Evolutionary conservation across 2,113 vertebrate genomes (phyloP).

Genomic region (Proterorhinus semilunaris): DNA sequence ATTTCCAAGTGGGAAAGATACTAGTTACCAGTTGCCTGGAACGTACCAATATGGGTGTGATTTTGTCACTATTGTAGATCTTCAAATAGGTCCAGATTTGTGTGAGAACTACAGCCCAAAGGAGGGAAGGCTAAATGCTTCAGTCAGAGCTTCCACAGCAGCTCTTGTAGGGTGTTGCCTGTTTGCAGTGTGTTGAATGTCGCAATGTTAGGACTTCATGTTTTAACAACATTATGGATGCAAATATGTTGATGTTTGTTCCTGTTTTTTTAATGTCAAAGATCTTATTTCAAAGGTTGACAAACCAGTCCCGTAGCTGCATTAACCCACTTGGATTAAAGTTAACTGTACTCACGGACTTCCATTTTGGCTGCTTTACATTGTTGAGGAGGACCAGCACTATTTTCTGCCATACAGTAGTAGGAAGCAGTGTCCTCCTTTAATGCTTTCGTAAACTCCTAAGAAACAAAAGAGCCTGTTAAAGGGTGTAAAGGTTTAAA

Average conservation of each 20-base stretch:
- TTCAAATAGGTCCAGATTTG: background rate
- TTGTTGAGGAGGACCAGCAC: slow-evolving; percentile 55
- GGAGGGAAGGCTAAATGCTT: background rate
- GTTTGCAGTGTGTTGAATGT: background rate
- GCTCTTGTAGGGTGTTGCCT: background rate
- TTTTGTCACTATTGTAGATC: no score
- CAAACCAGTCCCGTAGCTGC: slow-evolving; percentile 4
- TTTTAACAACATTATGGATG: background rate
- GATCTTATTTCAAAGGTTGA: no score
- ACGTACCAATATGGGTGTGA: no score
- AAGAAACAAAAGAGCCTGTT: slow-evolving; percentile 1
- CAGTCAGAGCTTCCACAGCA: background rate
- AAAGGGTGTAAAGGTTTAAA: background rate
- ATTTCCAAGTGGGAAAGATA: no score
- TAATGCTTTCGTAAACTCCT: slow-evolving; percentile 56
- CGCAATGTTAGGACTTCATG: background rate
- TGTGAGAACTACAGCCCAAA: background rate
- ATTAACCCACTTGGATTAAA: background rate
- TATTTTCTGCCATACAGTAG: slow-evolving; percentile 69
- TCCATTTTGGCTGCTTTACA: slow-evolving; percentile 57
- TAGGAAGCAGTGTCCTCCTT: slow-evolving; percentile 60
- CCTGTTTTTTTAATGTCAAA: no score
- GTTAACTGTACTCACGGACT: slow-evolving; percentile 67
- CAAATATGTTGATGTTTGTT: background rate
- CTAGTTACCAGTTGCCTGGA: no score